Evolutionary conservation across 2,888 invertebrate genomes (phyloP), one percentile per base, ranked within the genome.

Genomic region (Cerceris ruficornis): DNA sequence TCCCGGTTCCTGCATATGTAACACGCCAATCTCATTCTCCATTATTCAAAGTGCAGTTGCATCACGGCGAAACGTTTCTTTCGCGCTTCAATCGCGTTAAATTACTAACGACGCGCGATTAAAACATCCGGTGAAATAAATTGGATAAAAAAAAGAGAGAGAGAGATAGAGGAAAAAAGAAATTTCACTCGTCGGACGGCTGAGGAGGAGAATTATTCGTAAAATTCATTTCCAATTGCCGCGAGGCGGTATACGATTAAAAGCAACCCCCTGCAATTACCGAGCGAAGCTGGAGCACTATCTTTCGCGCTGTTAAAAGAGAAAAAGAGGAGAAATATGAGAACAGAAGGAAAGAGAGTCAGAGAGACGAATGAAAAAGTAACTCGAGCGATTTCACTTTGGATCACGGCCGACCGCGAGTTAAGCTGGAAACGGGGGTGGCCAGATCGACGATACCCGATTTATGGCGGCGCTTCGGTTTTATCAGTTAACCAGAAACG

Each of bases 401-500:
- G 46, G 60, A 55, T 58, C 17, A 14, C 43, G 50, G 65, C 41
- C 15, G 15, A 13, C 13, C 46, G 11, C 13, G 59, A 50, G 65
- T 59, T 50, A 67, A 68, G 60, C 71, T 65, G 61, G 11, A 43
- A 55, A 43, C 14, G 59, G 62, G 50, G 70, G 62, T 58, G 54
- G 39, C 70, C 28, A 28, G 67, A 69, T 69, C 65, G 60, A 42
- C 49, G 58, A 49, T 49, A 41, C 13, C 54, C 77, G 67, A 77
- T 78, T 71, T 78, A 70, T 77, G 41, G 41, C 17, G 64, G 76
- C 13, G 69, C 69, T 61, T 42, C 41, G 28, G 58, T 64, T 62
- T 76, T 58, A 76, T 77, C 69, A 69, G 66, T 75, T 75, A 75
- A 68, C 66, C 70, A 67, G 67, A 69, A 77, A 68, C 59, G 39